A percentile compares a stretch with the other conserved stretches of the same genome.
Conservation (phyloP, 2,113 vertebrate genomes). For the Thalassoma bifasciatum region DNA sequence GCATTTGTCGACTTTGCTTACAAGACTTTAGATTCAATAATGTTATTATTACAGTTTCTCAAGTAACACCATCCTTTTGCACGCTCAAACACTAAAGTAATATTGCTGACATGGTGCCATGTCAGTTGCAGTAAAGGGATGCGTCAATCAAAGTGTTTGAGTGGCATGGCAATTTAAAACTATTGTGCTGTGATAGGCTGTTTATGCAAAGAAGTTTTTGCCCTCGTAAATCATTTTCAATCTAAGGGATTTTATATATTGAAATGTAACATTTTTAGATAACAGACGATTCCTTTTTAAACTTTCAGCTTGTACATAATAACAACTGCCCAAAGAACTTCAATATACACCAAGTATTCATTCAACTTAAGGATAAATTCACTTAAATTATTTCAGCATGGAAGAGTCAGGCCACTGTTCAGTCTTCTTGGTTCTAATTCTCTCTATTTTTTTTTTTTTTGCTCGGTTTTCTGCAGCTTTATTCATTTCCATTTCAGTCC, state of each 20-base stretch:
- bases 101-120: constrained; percentile 36
- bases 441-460: not conserved
- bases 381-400: not conserved
- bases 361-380: not conserved
- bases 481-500: constrained; percentile 1
- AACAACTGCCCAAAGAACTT: not conserved
- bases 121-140: constrained; percentile 16
- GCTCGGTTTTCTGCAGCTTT: not conserved
- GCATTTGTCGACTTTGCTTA: no score
- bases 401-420: not conserved
- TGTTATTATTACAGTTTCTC: not conserved
- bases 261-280: not conserved
- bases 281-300: not conserved
- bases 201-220: constrained; percentile 33
- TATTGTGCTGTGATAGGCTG: constrained; percentile 33
- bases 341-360: no score
- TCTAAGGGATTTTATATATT: constrained; percentile 4
- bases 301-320: not conserved
- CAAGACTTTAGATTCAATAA: not conserved
- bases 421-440: not conserved
- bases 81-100: not conserved
- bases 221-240: constrained; percentile 24
- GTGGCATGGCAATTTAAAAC: constrained; percentile 55
- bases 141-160: constrained; percentile 40
- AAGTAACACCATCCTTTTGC: not conserved